Percentiles rank a stretch among this genome's conserved stretches.
phyloP scores from a whole-genome alignment of 2,113 vertebrate species.

The Okapia johnstoni region DNA sequence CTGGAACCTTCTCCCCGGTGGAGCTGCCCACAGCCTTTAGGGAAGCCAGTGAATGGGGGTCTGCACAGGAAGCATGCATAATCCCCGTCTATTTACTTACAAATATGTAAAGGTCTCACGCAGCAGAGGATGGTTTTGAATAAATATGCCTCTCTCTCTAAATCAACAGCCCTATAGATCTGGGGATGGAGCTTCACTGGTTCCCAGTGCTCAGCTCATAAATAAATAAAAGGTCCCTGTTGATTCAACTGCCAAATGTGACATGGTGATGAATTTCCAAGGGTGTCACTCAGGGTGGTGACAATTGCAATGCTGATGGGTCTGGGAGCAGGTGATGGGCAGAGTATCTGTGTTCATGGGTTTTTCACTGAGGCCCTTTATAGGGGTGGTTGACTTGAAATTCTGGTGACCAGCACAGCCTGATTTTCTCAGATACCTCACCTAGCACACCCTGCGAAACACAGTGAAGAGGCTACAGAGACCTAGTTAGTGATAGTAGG shows the following conservation, averaged over 20 bases:
- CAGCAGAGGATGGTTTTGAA: constrained; percentile 52
- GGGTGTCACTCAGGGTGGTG: constrained; percentile 48
- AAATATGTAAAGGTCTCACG: constrained; percentile 48
- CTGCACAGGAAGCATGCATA: background rate
- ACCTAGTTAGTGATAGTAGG: background rate
- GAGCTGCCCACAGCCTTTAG: background rate
- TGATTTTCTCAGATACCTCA: background rate
- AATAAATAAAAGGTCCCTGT: constrained; percentile 39
- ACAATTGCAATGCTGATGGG: background rate
- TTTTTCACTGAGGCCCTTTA: background rate
- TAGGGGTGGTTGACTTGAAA: background rate
- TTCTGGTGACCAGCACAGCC: background rate
- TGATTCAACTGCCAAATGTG: constrained; percentile 50
- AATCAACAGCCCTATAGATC: constrained; percentile 29
- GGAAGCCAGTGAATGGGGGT: constrained; percentile 10
- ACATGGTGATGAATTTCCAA: constrained; percentile 51
- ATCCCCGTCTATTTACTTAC: constrained; percentile 49
- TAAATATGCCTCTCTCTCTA: constrained; percentile 42
- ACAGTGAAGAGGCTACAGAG: background rate
- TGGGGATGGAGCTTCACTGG: background rate
- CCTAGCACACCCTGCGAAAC: background rate
- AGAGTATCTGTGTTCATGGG: background rate
- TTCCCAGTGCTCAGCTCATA: constrained; percentile 55
- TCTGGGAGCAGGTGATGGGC: background rate
- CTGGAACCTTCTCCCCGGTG: background rate